phyloP scores from a whole-genome alignment of 2,113 vertebrate genomes.

The Petroica traversi region DNA sequence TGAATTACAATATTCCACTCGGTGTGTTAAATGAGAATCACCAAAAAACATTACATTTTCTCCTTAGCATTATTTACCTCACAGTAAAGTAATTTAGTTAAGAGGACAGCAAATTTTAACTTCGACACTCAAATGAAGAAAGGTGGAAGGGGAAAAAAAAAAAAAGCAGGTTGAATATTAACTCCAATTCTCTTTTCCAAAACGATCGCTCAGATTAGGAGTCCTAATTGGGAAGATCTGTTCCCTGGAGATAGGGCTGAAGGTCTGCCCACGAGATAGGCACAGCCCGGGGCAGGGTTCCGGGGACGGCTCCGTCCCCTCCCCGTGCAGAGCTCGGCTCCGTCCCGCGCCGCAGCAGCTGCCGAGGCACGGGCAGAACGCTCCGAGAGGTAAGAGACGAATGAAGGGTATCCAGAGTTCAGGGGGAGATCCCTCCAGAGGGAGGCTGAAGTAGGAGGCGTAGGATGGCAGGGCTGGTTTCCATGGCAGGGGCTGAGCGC shows the following conservation, averaged over 20 bases:
- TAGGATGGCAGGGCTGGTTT: background rate
- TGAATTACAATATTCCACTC: background rate
- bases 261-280: background rate
- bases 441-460: background rate
- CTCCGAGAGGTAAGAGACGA: constrained; percentile 2
- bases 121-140: background rate
- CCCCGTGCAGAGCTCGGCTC: background rate
- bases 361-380: background rate
- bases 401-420: background rate
- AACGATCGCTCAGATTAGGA: background rate
- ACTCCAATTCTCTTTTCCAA: background rate
- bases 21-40: background rate
- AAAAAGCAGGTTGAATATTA: constrained; percentile 9
- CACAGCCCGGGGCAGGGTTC: background rate
- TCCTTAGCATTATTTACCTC: background rate
- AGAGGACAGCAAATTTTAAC: background rate
- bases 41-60: background rate
- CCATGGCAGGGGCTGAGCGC: background rate
- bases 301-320: background rate
- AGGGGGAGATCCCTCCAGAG: background rate
- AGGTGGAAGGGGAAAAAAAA: background rate
- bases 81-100: background rate
- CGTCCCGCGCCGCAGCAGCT: background rate
- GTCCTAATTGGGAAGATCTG: background rate
- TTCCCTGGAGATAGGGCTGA: background rate